These are phyloP conservation scores for Saccopteryx bilineata DNA, from an alignment of 2,113 vertebrate species.

Conservation along the genomic window DNA sequence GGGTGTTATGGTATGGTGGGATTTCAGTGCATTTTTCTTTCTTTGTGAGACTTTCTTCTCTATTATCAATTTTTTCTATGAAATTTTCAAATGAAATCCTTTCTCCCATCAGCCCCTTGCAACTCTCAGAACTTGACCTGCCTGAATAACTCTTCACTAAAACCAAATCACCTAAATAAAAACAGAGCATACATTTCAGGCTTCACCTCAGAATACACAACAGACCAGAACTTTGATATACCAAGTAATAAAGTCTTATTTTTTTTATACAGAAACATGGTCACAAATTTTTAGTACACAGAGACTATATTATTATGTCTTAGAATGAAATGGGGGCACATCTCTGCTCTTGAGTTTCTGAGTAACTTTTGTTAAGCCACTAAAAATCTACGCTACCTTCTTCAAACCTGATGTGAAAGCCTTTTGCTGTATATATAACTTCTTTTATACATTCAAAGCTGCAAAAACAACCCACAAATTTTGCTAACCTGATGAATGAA, in stretches of 20 bases:
- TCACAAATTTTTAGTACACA: background rate
- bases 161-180: slow-evolving; percentile 38
- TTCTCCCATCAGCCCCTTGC: background rate
- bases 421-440: background rate
- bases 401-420: background rate
- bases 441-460: too few species aligned
- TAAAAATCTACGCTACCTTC: background rate
- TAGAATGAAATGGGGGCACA: rapidly evolving
- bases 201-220: background rate
- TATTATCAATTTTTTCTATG: slow-evolving; percentile 19
- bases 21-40: slow-evolving; percentile 35
- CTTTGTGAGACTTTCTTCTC: background rate
- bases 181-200: background rate
- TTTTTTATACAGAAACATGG: background rate
- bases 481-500: background rate
- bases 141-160: background rate
- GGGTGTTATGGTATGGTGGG: background rate
- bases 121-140: background rate
- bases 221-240: background rate
- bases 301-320: background rate
- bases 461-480: background rate
- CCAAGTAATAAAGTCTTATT: background rate
- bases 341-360: background rate
- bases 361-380: background rate
- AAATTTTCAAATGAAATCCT: slow-evolving; percentile 53